Evolutionary conservation across 2,113 vertebrate species (phyloP).

Genomic region (Taurulus bubalis): DNA sequence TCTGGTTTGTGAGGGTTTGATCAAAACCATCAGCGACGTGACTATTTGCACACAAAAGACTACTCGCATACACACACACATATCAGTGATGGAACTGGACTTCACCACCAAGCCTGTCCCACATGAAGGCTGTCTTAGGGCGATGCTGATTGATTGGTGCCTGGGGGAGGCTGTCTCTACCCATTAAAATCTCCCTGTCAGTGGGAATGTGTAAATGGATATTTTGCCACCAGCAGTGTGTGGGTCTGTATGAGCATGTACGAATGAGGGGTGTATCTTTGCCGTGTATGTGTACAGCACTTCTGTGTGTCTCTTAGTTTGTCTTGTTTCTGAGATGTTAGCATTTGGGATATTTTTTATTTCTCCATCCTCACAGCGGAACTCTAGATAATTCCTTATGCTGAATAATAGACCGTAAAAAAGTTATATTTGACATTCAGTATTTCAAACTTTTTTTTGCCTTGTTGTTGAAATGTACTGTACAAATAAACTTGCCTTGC

Average conservation of each 20-base stretch:
- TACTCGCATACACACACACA: slow-evolving; percentile 3
- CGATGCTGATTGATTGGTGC: slow-evolving; percentile 62
- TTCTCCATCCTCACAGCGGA: neutral
- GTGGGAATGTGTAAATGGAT: slow-evolving; percentile 52
- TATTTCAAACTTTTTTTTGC: no score
- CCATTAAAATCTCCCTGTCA: slow-evolving; percentile 57
- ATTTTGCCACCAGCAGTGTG: slow-evolving; percentile 44
- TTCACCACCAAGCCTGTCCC: slow-evolving; percentile 23
- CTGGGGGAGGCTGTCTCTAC: slow-evolving; percentile 60
- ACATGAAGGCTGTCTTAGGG: slow-evolving; percentile 48
- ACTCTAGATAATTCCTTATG: neutral
- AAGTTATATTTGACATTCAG: neutral
- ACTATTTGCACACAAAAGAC: slow-evolving; percentile 26
- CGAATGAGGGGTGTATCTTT: slow-evolving; percentile 9
- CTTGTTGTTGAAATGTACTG: no score
- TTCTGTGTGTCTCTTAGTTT: neutral
- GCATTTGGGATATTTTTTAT: neutral
- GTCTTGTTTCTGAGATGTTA: neutral
- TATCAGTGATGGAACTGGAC: slow-evolving; percentile 29
- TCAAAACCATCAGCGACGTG: slow-evolving; percentile 30
- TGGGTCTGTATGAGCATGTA: slow-evolving; percentile 10
- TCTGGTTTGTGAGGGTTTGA: slow-evolving; percentile 43
- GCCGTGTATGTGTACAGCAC: neutral
- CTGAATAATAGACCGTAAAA: neutral
- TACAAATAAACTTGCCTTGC: no score